Base-by-base conservation (phyloP, 2,113 vertebrate species). In the Daboia siamensis region DNA sequence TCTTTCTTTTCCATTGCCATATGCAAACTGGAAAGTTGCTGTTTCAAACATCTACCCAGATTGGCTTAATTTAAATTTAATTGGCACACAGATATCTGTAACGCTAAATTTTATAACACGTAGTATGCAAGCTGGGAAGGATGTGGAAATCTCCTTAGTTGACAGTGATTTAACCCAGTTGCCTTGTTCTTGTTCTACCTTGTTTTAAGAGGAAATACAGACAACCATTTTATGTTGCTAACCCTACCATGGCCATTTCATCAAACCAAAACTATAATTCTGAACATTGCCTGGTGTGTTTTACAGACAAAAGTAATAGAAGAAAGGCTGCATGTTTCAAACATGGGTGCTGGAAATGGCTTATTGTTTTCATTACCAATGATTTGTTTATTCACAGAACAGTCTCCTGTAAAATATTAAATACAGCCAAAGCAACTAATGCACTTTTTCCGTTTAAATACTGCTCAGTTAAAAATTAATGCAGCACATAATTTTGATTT, bases 391-490 rank as follows among this genome's bases (percentile, higher is more conserved):
- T 94, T 97, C 96, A 94, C 94, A 93, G 96, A 97, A 97, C 98
- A 98, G 95, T 97, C 97, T 98, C 97, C 94, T 96, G 97, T 98
- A 57, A 98, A 98, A 98, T 97, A 98, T 99, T 98, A 91, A 99
- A 97, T 93, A 96, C 95, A 96, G 96, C 97, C 97, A 96, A 98
- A 98, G 98, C 97, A 97, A 98, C 98, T 98, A 98, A 99, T 98
- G 98, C 97, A 98, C 97, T 98, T 98, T 98, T 98, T 98, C 96
- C 97, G 97, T 98, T 97, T 96, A 96, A 96, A 97, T 98, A 98
- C 97, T 96, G 96, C 96, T 97, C 96, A 93, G 98, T 99, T 96
- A 99, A 99, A 99, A 98, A 98, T 99, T 98, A 98, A 98, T 97
- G 97, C 97, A 95, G 97, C 97, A 98, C 97, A 97, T 98, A 98